Percentiles rank a stretch among this genome's conserved stretches.
Evolutionary conservation across 37 sponge, comb jelly and placozoan genomes (phyloP).

Genomic region (Amphimedon queenslandica): DNA sequence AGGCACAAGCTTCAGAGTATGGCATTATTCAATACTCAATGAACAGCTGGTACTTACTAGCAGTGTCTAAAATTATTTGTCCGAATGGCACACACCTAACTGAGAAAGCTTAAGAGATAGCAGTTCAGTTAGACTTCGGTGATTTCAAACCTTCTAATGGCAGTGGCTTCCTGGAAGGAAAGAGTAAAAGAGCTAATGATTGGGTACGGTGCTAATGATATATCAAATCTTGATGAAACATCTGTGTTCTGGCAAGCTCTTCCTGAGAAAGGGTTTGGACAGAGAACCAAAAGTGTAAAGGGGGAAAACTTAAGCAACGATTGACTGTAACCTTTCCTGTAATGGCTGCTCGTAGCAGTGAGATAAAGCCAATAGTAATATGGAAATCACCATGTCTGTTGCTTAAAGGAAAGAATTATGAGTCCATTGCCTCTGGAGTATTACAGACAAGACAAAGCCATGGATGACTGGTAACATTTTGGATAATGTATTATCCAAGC

Average conservation of each 20-base stretch:
- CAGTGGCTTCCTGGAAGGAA: conserved; percentile 57
- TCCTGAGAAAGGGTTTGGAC: conserved; percentile 46
- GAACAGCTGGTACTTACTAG: conserved; percentile 42
- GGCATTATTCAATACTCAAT: conserved; percentile 14
- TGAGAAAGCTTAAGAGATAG: conserved; percentile 43
- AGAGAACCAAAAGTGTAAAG: conserved; percentile 45
- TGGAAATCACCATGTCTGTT: conserved; percentile 54
- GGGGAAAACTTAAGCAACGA: conserved; percentile 42
- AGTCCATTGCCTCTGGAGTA: conserved; percentile 33
- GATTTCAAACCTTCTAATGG: conserved; percentile 48
- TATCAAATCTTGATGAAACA: conserved; percentile 27
- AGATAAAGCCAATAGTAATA: conserved; percentile 23
- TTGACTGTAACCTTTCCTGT: conserved; percentile 38
- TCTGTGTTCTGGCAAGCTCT: conserved; percentile 48
- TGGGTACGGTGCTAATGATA: conserved; percentile 54
- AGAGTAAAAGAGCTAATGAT: conserved; percentile 34
- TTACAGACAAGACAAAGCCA: conserved; percentile 33
- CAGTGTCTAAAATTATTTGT: conserved; percentile 36
- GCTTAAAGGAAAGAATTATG: conserved; percentile 26
- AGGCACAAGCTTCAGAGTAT: conserved; percentile 35
- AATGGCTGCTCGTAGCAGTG: no score
- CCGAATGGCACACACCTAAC: conserved; percentile 31
- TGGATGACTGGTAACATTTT: conserved; percentile 56
- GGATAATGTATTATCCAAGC: no score
- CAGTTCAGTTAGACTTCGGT: conserved; percentile 7